Evolutionary conservation across 2,888 invertebrate species (phyloP).

Genomic region (Temnothorax ravouxi): DNA sequence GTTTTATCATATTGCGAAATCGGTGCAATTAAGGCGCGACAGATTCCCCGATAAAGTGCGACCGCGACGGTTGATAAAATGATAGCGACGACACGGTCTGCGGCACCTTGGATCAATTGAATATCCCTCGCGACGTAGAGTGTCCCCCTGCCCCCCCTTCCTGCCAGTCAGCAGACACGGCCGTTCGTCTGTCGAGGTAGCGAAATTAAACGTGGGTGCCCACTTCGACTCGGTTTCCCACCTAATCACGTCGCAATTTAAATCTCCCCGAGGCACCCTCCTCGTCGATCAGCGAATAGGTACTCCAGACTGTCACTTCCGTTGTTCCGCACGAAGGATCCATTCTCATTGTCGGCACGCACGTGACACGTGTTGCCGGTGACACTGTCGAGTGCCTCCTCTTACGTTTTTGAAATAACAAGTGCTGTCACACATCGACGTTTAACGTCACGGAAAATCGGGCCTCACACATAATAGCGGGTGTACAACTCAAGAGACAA

Average conservation of each 20-base stretch:
- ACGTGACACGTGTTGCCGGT: constrained; percentile 19
- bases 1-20: constrained; percentile 18
- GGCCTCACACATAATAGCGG: not conserved
- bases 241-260: constrained; percentile 70
- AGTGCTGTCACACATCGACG: not conserved
- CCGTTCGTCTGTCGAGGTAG: constrained; percentile 61
- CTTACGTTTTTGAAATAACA: not conserved
- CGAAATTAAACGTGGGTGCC: constrained; percentile 81
- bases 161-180: constrained; percentile 6
- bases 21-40: constrained; percentile 26
- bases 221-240: constrained; percentile 78
- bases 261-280: constrained; percentile 57
- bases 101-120: constrained; percentile 67
- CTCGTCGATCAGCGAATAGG: constrained; percentile 25
- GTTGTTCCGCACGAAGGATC: constrained; percentile 8
- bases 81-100: not conserved
- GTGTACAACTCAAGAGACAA: not conserved
- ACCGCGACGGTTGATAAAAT: constrained; percentile 35
- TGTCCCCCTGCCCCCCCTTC: not conserved
- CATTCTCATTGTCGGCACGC: constrained; percentile 24
- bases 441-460: not conserved
- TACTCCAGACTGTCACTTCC: constrained; percentile 44
- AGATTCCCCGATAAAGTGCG: constrained; percentile 1
- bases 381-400: constrained; percentile 12
- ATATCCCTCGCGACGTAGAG: constrained; percentile 56